A percentile compares a stretch with the other conserved stretches of the same genome.
These are phyloP conservation scores for Polydrusus cervinus DNA, from an alignment of 2,888 invertebrate species.

Conservation along the genomic window DNA sequence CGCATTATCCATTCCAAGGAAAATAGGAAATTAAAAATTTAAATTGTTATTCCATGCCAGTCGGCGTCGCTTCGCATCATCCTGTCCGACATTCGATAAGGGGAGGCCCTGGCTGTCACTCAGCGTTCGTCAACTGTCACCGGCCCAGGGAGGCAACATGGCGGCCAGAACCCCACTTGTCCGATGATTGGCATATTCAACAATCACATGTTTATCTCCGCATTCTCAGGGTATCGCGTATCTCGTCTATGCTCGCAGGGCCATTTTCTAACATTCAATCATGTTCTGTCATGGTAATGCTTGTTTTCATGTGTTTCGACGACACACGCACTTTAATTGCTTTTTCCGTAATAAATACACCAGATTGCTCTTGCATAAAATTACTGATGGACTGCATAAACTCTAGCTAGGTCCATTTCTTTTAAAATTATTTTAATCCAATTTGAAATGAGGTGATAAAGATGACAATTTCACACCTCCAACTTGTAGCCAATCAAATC, in stretches of 20 bases:
- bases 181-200: constrained; percentile 69
- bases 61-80: constrained; percentile 14
- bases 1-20: background rate
- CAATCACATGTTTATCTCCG: constrained; percentile 68
- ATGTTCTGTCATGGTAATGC: constrained; percentile 57
- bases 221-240: constrained; percentile 66
- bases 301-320: constrained; percentile 30
- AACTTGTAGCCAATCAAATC: no score
- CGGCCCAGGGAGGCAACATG: constrained; percentile 63
- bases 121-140: constrained; percentile 67
- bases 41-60: constrained; percentile 16
- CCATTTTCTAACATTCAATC: constrained; percentile 61
- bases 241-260: constrained; percentile 53
- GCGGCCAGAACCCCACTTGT: constrained; percentile 66
- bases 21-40: constrained; percentile 26
- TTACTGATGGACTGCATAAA: background rate
- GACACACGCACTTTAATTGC: constrained; percentile 40
- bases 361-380: background rate
- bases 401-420: no score
- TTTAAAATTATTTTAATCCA: no score
- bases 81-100: constrained; percentile 61
- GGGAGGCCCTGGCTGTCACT: constrained; percentile 65
- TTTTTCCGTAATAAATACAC: background rate
- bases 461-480: no score
- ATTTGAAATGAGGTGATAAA: no score